A percentile compares a stretch with the other conserved stretches of the same genome.
Conservation (phyloP, 1,140 invertebrate species). For the Hyles euphorbiae region DNA sequence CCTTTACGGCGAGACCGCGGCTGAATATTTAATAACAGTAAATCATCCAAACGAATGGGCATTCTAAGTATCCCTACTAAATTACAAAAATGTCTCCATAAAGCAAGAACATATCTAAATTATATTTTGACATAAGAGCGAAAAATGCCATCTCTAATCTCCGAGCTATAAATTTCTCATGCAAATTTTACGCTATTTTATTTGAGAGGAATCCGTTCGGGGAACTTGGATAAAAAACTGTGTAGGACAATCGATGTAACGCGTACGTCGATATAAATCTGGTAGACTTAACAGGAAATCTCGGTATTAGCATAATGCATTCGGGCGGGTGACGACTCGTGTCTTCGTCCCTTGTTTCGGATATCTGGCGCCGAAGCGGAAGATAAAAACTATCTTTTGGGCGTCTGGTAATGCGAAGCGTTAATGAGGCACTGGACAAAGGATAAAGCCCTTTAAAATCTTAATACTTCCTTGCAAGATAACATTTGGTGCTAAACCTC, state of each 20-base stretch:
- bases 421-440: conserved; percentile 21
- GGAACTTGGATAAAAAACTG: conserved; percentile 35
- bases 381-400: conserved; percentile 6
- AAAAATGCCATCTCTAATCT: conserved; percentile 38
- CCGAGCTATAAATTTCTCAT: conserved; percentile 42
- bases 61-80: conserved; percentile 48
- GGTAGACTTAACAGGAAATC: conserved; percentile 46
- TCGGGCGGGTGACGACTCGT: conserved; percentile 36
- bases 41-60: conserved; percentile 44
- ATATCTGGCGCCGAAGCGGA: conserved; percentile 19
- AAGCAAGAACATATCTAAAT: conserved; percentile 48
- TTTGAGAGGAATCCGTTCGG: conserved; percentile 10
- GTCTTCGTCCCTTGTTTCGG: conserved; percentile 34
- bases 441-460: conserved; percentile 11
- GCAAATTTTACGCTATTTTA: conserved; percentile 42
- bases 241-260: conserved; percentile 48
- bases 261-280: conserved; percentile 17
- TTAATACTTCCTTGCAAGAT: conserved; percentile 35
- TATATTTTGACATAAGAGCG: conserved; percentile 56
- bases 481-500: conserved; percentile 26
- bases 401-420: conserved; percentile 11
- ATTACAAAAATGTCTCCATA: conserved; percentile 53
- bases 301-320: conserved; percentile 61
- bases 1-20: conserved; percentile 22
- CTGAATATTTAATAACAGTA: conserved; percentile 54